Evolutionary conservation across 1,140 invertebrate species (phyloP).

Genomic region (Pseudomyrmex dendroicus): DNA sequence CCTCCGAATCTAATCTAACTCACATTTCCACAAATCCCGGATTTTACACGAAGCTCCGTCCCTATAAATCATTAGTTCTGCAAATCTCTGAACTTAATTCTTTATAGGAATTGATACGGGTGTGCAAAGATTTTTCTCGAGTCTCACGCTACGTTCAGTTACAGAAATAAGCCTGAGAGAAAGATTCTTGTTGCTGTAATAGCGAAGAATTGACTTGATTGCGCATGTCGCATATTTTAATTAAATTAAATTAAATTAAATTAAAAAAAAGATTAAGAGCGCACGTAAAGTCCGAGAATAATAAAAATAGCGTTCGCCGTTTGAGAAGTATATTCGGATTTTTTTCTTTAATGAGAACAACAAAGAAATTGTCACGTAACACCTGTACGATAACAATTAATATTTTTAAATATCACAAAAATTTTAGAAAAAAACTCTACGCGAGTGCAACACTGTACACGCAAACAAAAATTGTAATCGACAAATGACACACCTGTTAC

Average conservation of each 20-base stretch:
- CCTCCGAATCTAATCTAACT: not conserved
- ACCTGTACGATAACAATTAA: not conserved
- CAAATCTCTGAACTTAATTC: not conserved
- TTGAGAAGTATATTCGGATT: not conserved
- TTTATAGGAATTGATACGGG: not conserved
- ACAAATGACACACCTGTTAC: not conserved
- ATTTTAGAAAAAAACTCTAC: not conserved
- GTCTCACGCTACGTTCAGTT: conserved; percentile 55
- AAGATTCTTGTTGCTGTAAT: conserved; percentile 8
- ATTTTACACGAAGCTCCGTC: not conserved
- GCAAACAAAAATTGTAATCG: not conserved
- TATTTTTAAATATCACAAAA: not conserved
- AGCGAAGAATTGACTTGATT: not conserved
- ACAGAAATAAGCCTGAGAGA: conserved; percentile 20
- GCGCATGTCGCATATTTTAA: conserved; percentile 12
- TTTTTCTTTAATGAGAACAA: not conserved
- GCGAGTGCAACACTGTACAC: not conserved
- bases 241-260: conserved; percentile 51
- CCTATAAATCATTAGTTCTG: conserved; percentile 7
- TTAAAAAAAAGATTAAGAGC: conserved; percentile 45
- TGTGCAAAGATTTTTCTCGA: not conserved
- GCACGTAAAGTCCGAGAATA: not conserved
- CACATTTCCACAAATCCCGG: not conserved
- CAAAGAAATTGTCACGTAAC: not conserved
- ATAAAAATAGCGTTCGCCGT: not conserved